Base-by-base conservation (phyloP, 2,888 invertebrate species). In the Cheilosia vulpina region DNA sequence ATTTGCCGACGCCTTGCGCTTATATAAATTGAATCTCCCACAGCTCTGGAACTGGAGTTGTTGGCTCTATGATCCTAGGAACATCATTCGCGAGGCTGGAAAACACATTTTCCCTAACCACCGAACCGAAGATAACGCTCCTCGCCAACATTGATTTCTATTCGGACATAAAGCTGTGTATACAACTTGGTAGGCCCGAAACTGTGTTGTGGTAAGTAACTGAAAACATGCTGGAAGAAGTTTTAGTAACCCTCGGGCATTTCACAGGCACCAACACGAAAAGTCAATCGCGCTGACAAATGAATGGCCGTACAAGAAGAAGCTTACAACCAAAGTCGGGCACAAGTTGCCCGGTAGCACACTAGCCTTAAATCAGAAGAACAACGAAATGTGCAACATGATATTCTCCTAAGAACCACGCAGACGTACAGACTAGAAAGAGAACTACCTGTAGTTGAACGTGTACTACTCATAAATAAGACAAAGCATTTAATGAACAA, bases 61-160 rank as follows among this genome's bases (percentile, higher is more conserved):
- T 94, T 80, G 96, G 96, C 2, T 92, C 93, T 2, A 93, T 95
- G 66, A 93, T 93, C 60, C 93, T 96, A 1, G 94, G 95, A 58
- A 94, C 95, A 0, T 93, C 94, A 15, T 95, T 96, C 87, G 94
- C 96, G 1, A 93, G 93, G 85, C 94, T 95, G 13, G 94, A 94
- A 87, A 93, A 95, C 4, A 94, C 95, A 88, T 96, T 96, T 89
- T 93, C 93, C 13, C 91, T 95, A 2, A 94, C 94, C 1, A 93
- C 95, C 43, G 95, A 96, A 89, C 95, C 96, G 0, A 94, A 94
- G 89, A 93, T 97, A 17, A 94, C 94, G 88, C 93, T 97, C 65
- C 93, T 94, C 55, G 95, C 96, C 0, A 95, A 97, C 89, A 94
- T 96, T 43, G 96, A 97, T 89, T 97, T 97, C 90, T 95, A 95